Evolutionary conservation across 2,113 vertebrate species (phyloP).

Genomic region (Thalassoma bifasciatum): DNA sequence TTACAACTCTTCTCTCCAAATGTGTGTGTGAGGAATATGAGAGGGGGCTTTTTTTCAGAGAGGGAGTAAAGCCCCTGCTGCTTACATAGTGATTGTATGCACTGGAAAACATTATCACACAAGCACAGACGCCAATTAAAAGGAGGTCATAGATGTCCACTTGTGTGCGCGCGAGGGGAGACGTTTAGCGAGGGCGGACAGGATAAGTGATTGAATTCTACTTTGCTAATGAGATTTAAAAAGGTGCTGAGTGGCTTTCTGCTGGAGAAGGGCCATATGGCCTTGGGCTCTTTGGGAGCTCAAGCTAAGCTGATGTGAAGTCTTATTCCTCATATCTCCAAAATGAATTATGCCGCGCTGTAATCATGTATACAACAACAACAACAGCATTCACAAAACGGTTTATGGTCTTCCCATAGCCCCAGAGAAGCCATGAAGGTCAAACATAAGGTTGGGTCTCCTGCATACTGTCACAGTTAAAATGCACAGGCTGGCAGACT

Average conservation of each 20-base stretch:
- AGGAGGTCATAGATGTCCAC: constrained; percentile 75
- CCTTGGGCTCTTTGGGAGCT: constrained; percentile 69
- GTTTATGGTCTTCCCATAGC: constrained; percentile 40
- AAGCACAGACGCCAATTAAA: constrained; percentile 74
- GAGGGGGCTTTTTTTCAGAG: constrained; percentile 7
- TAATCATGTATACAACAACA: constrained; percentile 62
- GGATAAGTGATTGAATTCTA: constrained; percentile 78
- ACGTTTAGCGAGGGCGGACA: constrained; percentile 67
- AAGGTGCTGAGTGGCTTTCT: constrained; percentile 77
- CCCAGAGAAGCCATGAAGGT: constrained; percentile 39
- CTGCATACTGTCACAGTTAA: constrained; percentile 37
- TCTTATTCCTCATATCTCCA: constrained; percentile 65
- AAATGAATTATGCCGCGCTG: constrained; percentile 58
- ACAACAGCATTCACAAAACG: constrained; percentile 59
- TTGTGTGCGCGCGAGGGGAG: constrained; percentile 66
- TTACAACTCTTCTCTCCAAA: constrained; percentile 49
- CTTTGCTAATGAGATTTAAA: constrained; percentile 82
- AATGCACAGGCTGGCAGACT: constrained; percentile 11
- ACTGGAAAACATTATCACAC: constrained; percentile 73
- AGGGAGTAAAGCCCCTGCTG: constrained; percentile 39
- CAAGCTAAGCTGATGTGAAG: constrained; percentile 72
- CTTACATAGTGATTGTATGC: constrained; percentile 57
- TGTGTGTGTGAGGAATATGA: constrained; percentile 23
- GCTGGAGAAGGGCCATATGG: constrained; percentile 75
- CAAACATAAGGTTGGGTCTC: constrained; percentile 8